Evolutionary conservation across 2,113 vertebrate species (phyloP), one percentile per base, ranked within the genome.

Genomic region (Poeciliopsis prolifica): DNA sequence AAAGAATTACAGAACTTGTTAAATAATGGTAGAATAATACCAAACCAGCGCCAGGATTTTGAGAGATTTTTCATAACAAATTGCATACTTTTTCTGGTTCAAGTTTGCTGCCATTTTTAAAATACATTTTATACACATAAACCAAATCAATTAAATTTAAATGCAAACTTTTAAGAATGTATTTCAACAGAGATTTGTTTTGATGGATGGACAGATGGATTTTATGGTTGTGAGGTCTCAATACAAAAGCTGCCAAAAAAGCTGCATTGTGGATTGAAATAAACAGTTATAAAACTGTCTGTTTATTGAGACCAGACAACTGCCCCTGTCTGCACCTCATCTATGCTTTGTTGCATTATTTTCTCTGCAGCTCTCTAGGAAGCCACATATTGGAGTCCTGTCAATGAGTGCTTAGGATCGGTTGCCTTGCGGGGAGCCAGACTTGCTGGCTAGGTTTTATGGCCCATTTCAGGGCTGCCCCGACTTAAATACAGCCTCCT

Each of bases 371-470:
- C 77, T 77, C 80, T 78, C 80, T 83, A 85, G 65, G 83, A 86
- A 88, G 84, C 86, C 80, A 33, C 88, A 89, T 82, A 85, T 80
- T 92, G 90, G 89, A 91, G 79, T 88, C 82, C 82, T 88, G 88
- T 92, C 91, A 93, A 87, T 85, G 88, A 89, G 80, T 91, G 82
- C 92, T 92, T 91, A 90, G 89, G 83, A 54, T 87, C 81, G 65
- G 9, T 70, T 86, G 86, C 87, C 87, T 91, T 83, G 81, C 62
- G 75, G 89, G 85, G 87, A 87, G 90, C 87, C 89, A 93, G 92
- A 94, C 92, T 90, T 79, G 74, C 91, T 92, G 92, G 91, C 92
- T 82, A 74, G 82, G 88, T 89, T 92, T 93, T 92, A 90, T 87
- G 88, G 90, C 81, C 89, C 90, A 83, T 89, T 91, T 90, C 89